Conservation (phyloP, 1,140 invertebrate species). For the Solenopsis fugax region DNA sequence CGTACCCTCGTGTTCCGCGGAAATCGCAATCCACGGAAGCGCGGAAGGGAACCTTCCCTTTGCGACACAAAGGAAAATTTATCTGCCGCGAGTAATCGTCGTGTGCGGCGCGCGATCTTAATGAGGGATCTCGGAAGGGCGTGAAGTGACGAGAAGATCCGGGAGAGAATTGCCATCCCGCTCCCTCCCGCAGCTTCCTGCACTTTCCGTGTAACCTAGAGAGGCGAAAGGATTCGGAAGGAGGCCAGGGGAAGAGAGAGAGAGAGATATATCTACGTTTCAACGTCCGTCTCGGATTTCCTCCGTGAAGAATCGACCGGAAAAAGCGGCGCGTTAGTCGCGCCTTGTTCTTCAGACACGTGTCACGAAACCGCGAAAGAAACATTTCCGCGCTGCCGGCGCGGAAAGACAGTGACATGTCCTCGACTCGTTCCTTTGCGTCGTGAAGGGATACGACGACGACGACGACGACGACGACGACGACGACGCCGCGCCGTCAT, state of each 20-base stretch:
- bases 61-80: slow-evolving; percentile 50
- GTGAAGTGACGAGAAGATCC: neutral
- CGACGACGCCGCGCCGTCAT: neutral
- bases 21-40: too few relatives aligned
- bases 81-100: slow-evolving; percentile 69
- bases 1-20: too few relatives aligned
- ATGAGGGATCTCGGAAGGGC: slow-evolving; percentile 53
- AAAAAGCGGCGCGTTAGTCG: slow-evolving; percentile 53
- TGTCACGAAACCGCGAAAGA: slow-evolving; percentile 35
- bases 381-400: slow-evolving; percentile 38
- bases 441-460: too few relatives aligned
- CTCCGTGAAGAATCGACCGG: slow-evolving; percentile 31
- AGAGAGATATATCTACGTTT: neutral
- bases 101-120: slow-evolving; percentile 70
- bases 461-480: neutral
- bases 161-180: neutral
- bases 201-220: neutral
- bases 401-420: too few relatives aligned
- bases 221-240: neutral
- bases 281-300: slow-evolving; percentile 38
- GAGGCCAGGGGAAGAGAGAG: neutral
- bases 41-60: neutral
- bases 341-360: slow-evolving; percentile 30
- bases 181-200: neutral
- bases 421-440: too few relatives aligned